Evolutionary conservation across 2,888 invertebrate genomes (phyloP), one percentile per base, ranked within the genome.

Genomic region (Cheilosia variabilis): DNA sequence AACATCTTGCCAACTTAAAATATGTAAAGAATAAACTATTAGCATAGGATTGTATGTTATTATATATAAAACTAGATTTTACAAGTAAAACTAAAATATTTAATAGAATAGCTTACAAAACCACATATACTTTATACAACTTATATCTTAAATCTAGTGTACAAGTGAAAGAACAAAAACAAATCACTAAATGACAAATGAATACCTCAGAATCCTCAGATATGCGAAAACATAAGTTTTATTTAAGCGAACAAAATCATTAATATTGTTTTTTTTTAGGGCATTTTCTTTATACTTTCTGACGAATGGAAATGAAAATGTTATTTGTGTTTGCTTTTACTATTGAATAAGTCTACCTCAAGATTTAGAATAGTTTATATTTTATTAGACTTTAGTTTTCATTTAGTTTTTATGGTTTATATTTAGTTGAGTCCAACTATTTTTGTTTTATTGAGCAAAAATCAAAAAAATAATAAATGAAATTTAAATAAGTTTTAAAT

Each of bases 371-470:
- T 58, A 81, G 60, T 75, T 58, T 31, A 45, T 47, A 47, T 17
- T 66, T 22, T 65, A 52, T 52, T 52, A 66, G 52, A 31, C 60
- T 47, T 60, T 53, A 52, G 52, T 75, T 80, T 66, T 50, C 62
- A 63, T 83, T 72, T 62, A 75, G 22, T 75, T 75, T 27, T 22
- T 86, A 86, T 69, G 68, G 10, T 76, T 84, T 84, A 43, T 43
- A 55, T 66, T 80, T 78, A 68, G 66, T 71, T n/a, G 57, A 60
- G 41, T 84, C 66, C 58, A 81, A 68, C 34, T 57, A 53, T 86
- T 86, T 86, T 86, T 86, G 86, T 86, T 86, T 86, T 86, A 63
- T 86, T 86, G 86, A 86, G 76, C 86, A 81, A 77, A 86, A 81
- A 86, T 86, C 81, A 81, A 86, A 86, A 86, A 65, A 83, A 50